Conservation (phyloP, 2,113 vertebrate species). For the Sebastes fasciatus region DNA sequence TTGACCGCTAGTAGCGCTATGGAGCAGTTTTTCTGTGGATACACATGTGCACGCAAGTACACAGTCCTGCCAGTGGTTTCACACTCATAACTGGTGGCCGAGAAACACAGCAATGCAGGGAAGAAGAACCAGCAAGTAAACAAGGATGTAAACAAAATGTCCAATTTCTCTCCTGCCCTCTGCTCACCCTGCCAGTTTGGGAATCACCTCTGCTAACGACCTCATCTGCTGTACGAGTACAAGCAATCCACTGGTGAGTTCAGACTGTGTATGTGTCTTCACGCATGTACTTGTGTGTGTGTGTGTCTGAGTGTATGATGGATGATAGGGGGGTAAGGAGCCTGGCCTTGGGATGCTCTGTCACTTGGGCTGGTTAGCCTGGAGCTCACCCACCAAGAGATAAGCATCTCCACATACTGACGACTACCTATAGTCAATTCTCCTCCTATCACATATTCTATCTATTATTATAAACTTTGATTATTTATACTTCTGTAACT, state of each 20-base stretch:
- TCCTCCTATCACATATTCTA: neutral
- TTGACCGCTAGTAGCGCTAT: neutral
- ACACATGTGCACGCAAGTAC: neutral
- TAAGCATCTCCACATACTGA: neutral
- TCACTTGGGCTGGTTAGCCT: conserved; percentile 46
- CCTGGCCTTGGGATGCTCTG: conserved; percentile 27
- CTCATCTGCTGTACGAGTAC: conserved; percentile 34
- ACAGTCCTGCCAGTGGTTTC: neutral
- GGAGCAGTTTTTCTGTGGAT: neutral
- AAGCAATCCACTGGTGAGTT: conserved; percentile 19
- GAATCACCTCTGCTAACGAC: conserved; percentile 5
- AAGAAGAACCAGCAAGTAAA: neutral
- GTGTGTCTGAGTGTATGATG: conserved; percentile 58
- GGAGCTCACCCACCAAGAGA: conserved; percentile 37
- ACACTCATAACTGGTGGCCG: neutral
- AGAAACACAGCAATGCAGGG: neutral
- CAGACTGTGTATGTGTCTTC: conserved; percentile 13
- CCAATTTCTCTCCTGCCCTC: conserved; percentile 4
- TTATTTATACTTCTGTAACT: neutral
- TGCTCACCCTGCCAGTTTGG: neutral
- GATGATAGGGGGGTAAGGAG: conserved; percentile 52
- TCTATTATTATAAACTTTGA: neutral
- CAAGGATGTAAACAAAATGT: neutral
- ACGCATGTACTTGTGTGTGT: conserved; percentile 25
- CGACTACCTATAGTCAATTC: neutral